Evolutionary conservation across 2,797 vertebrate genomes (phyloP).

Genomic region (Fringilla coelebs): DNA sequence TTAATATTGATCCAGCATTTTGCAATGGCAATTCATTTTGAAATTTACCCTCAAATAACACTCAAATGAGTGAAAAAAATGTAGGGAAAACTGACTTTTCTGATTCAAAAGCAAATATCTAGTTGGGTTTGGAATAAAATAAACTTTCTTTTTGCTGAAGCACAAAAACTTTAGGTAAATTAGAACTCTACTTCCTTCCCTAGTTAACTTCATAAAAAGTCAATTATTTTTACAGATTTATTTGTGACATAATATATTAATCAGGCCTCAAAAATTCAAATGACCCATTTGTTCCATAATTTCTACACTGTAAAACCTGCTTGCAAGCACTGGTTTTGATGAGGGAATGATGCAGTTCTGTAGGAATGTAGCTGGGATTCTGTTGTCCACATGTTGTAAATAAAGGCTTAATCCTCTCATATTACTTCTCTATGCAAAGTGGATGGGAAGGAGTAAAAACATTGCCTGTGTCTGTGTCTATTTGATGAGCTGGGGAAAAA

Average conservation of each 20-base stretch:
- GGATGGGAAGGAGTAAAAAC: background rate
- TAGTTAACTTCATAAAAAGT: background rate
- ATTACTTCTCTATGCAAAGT: background rate
- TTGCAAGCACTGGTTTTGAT: background rate
- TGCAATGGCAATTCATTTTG: background rate
- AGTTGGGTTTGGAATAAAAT: background rate
- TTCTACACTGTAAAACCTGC: background rate
- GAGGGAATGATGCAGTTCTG: background rate
- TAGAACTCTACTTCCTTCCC: background rate
- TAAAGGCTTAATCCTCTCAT: background rate
- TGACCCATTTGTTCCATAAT: background rate
- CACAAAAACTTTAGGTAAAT: background rate
- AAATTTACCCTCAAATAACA: background rate
- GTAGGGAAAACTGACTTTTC: background rate
- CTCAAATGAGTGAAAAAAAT: background rate
- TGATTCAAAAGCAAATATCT: background rate
- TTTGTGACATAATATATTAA: background rate
- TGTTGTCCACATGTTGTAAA: background rate
- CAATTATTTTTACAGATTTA: background rate
- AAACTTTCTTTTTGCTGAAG: accelerated
- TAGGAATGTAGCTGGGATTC: background rate
- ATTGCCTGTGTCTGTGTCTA: background rate
- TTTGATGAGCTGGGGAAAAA: background rate
- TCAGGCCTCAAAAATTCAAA: background rate
- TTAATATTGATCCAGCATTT: background rate